phyloP scores from a whole-genome alignment of 2,113 vertebrate genomes.

The Chloropsis cyanopogon region DNA sequence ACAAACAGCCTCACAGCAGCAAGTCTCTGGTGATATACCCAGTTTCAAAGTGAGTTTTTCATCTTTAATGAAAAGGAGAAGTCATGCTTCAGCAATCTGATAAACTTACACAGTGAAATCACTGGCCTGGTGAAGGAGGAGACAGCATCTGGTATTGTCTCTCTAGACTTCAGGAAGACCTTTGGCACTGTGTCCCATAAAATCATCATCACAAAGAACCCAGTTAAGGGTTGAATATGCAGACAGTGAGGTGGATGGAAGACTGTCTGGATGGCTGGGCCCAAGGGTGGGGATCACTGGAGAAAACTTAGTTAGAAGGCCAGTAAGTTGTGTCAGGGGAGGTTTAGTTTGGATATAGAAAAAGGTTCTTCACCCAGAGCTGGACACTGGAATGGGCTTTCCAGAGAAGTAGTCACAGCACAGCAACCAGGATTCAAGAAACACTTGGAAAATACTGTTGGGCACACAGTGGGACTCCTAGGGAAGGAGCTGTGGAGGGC shows the following conservation, averaged over 20 bases:
- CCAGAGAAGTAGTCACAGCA: neutral
- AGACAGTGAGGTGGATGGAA: neutral
- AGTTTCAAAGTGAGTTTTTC: neutral
- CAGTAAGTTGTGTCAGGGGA: neutral
- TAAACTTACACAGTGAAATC: neutral
- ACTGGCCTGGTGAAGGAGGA: neutral
- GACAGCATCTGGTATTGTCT: neutral
- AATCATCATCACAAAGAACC: neutral
- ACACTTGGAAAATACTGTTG: neutral
- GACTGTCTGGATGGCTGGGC: neutral
- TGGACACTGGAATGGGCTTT: neutral
- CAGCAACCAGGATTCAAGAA: neutral
- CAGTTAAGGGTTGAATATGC: neutral
- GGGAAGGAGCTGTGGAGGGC: neutral
- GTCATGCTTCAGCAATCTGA: neutral
- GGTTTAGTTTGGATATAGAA: neutral
- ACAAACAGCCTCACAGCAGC: neutral
- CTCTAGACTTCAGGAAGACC: neutral
- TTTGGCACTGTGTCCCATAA: neutral
- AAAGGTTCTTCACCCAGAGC: neutral
- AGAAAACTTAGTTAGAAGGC: neutral
- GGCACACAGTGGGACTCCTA: neutral
- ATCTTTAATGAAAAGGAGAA: neutral
- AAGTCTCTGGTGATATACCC: neutral
- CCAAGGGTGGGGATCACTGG: neutral